A percentile compares a stretch with the other conserved stretches of the same genome.
Conservation (phyloP, 2,113 vertebrate genomes). For the Rhinopomastus cyanomelas region DNA sequence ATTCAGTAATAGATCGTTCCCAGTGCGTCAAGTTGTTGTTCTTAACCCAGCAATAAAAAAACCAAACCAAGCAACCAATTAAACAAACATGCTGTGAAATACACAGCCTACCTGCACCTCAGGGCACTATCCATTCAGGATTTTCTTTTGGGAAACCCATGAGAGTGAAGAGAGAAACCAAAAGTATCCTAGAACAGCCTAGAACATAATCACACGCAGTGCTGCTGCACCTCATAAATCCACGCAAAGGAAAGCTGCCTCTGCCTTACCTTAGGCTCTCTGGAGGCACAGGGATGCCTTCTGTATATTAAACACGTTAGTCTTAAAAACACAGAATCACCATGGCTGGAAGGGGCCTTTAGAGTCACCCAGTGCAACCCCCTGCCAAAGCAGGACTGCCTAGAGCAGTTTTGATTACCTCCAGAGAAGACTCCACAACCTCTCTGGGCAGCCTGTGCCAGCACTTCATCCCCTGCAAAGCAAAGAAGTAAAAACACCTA, state of each 20-base stretch:
- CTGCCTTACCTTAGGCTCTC: background rate
- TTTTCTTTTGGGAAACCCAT: background rate
- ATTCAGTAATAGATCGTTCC: background rate
- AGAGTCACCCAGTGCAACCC: too few species aligned
- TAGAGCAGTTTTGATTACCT: too few species aligned
- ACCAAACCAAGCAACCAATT: background rate
- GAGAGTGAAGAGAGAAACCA: background rate
- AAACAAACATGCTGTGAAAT: background rate
- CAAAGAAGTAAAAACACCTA: too few species aligned
- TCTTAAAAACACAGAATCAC: background rate
- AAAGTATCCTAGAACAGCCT: background rate
- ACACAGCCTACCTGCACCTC: background rate
- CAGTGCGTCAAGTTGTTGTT: background rate
- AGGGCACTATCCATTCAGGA: background rate
- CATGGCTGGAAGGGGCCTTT: too few species aligned
- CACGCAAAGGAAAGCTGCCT: background rate
- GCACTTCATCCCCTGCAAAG: too few species aligned
- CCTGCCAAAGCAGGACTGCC: too few species aligned
- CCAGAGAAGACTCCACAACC: too few species aligned
- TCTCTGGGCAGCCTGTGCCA: too few species aligned
- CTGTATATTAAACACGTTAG: background rate
- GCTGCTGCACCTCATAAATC: background rate
- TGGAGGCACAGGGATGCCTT: background rate
- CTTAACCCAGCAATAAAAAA: background rate
- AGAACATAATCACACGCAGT: accelerated